phyloP scores from a whole-genome alignment of 2,888 invertebrate species.

The Ectemnius lituratus region DNA sequence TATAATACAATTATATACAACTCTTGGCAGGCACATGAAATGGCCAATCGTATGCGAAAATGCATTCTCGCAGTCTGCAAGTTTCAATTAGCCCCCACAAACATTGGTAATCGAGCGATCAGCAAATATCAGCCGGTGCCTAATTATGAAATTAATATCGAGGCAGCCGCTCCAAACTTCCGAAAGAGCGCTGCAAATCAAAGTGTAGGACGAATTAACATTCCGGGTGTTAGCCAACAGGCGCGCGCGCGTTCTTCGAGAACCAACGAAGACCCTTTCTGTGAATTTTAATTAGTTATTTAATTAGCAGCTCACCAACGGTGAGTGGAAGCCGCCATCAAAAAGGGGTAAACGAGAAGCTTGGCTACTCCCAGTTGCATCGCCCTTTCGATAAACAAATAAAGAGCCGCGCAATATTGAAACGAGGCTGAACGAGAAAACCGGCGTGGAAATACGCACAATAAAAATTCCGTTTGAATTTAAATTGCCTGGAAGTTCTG shows the following conservation, averaged over 20 bases:
- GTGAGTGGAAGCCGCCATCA: slow-evolving; percentile 6
- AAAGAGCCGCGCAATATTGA: slow-evolving; percentile 11
- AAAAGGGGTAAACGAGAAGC: not conserved
- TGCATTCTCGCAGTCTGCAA: too few relatives aligned
- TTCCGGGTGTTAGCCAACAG: slow-evolving; percentile 1
- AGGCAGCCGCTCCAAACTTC: not conserved
- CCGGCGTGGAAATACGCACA: too few relatives aligned
- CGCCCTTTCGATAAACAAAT: slow-evolving; percentile 22
- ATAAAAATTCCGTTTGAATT: too few relatives aligned
- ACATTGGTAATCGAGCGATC: not conserved
- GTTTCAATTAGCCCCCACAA: slow-evolving; percentile 3
- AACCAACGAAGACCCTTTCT: slow-evolving; percentile 20
- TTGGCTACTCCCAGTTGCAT: slow-evolving; percentile 1
- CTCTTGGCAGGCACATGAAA: too few relatives aligned
- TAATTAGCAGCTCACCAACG: slow-evolving; percentile 29
- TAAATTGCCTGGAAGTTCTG: too few relatives aligned
- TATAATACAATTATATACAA: too few relatives aligned
- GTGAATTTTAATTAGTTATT: slow-evolving; percentile 43
- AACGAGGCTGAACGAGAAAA: not conserved
- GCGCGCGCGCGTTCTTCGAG: not conserved
- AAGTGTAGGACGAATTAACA: slow-evolving; percentile 25
- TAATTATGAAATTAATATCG: slow-evolving; percentile 31
- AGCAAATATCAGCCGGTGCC: not conserved
- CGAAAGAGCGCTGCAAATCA: slow-evolving; percentile 3
- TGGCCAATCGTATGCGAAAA: too few relatives aligned